These are phyloP conservation scores for Nicator chloris DNA, from an alignment of 2,113 vertebrate genomes.

Conservation along the genomic window DNA sequence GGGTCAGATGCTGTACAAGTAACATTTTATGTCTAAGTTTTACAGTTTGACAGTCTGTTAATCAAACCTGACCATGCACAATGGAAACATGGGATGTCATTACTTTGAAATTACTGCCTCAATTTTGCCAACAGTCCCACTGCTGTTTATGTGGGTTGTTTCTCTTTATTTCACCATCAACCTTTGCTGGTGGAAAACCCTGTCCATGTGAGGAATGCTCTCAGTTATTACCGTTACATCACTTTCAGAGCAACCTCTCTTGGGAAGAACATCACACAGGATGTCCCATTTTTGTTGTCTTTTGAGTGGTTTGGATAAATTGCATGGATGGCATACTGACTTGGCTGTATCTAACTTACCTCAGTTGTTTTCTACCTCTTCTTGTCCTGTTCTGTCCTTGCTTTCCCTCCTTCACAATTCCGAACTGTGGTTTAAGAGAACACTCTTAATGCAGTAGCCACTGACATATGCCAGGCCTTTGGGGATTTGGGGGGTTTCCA, in stretches of 20 bases:
- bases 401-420: background rate
- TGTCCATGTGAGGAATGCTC: constrained; percentile 74
- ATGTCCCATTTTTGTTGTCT: background rate
- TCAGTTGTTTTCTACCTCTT: background rate
- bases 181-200: constrained; percentile 76
- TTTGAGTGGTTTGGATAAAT: background rate
- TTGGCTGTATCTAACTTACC: background rate
- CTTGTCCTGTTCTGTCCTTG: background rate
- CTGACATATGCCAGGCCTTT: background rate
- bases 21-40: background rate
- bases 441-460: background rate
- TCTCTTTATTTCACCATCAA: constrained; percentile 76
- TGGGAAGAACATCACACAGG: constrained; percentile 59
- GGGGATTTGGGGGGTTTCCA: background rate
- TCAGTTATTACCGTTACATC: constrained; percentile 70
- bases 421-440: background rate
- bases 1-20: background rate
- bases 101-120: background rate
- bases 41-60: background rate
- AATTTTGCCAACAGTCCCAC: constrained; percentile 64
- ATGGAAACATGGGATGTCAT: background rate
- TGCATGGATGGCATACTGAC: background rate
- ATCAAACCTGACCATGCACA: background rate
- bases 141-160: constrained; percentile 76
- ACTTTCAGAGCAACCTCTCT: constrained; percentile 77